phyloP scores from a whole-genome alignment of 2,888 invertebrate species.

The Lamellibrachia columna region DNA sequence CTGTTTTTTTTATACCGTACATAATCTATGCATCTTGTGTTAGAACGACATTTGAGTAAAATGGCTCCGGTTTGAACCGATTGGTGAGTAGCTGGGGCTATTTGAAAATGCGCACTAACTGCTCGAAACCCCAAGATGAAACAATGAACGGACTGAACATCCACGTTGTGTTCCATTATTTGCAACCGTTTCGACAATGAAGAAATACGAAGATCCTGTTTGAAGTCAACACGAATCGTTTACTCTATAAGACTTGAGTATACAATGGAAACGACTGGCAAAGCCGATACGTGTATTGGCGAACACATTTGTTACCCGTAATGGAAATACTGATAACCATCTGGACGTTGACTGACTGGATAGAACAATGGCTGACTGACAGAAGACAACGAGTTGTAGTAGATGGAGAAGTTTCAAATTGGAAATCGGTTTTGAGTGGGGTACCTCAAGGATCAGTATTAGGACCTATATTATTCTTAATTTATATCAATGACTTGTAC shows the following conservation, averaged over 20 bases:
- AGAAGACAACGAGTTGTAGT: too few relatives aligned
- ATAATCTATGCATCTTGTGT: slow-evolving; percentile 8
- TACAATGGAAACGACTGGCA: not conserved
- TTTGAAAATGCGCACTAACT: not conserved
- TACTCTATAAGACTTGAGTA: too few relatives aligned
- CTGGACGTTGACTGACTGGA: too few relatives aligned
- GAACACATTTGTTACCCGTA: not conserved
- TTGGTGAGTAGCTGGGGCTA: not conserved
- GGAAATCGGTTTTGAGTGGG: too few relatives aligned
- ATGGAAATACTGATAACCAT: not conserved
- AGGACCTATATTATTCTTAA: too few relatives aligned
- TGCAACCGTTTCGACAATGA: not conserved
- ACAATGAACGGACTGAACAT: not conserved
- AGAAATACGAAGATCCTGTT: not conserved
- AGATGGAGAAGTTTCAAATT: too few relatives aligned
- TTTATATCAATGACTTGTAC: too few relatives aligned
- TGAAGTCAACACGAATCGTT: not conserved
- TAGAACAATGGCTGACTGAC: too few relatives aligned
- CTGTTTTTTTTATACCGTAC: not conserved
- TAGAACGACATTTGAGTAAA: not conserved
- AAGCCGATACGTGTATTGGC: not conserved
- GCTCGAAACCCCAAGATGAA: not conserved
- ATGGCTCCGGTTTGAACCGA: not conserved
- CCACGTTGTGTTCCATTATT: not conserved
- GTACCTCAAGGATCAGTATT: too few relatives aligned